phyloP scores from a whole-genome alignment of 23 tunicate species.

The Aplidium turbinatum region DNA sequence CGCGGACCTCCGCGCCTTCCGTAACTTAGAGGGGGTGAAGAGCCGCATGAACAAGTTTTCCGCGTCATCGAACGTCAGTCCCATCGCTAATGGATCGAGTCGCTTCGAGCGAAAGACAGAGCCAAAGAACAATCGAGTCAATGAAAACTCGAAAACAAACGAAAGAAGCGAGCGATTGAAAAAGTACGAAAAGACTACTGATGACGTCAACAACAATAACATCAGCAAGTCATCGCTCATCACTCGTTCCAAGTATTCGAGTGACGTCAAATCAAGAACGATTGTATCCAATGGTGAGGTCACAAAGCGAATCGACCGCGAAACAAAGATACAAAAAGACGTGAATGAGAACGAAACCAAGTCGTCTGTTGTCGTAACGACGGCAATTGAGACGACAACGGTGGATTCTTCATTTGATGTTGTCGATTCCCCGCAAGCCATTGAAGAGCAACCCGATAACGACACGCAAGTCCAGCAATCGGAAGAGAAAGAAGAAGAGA shows the following conservation, averaged over 20 bases:
- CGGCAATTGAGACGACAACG: neutral
- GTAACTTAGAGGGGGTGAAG: conserved; percentile 41
- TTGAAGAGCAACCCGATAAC: neutral
- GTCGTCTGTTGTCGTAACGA: neutral
- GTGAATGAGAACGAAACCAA: too few relatives aligned
- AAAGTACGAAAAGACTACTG: neutral
- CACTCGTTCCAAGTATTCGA: too few relatives aligned
- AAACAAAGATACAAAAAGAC: too few relatives aligned
- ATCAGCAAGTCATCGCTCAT: conserved; percentile 1
- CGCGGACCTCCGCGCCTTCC: conserved; percentile 40
- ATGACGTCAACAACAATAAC: conserved; percentile 13
- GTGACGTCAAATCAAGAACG: too few relatives aligned
- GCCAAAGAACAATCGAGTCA: neutral
- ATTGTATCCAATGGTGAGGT: too few relatives aligned
- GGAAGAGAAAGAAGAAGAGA: neutral
- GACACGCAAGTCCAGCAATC: neutral
- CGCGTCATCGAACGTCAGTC: neutral
- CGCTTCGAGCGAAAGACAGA: neutral
- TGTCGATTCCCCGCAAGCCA: too few relatives aligned
- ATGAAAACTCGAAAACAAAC: neutral
- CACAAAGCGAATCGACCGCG: too few relatives aligned
- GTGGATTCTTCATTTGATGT: too few relatives aligned
- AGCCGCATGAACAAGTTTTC: conserved; percentile 75
- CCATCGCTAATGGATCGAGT: conserved; percentile 19
- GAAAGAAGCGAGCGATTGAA: neutral